These are phyloP conservation scores for Cybosia mesomella DNA, from an alignment of 2,888 invertebrate species.

Conservation along the genomic window DNA sequence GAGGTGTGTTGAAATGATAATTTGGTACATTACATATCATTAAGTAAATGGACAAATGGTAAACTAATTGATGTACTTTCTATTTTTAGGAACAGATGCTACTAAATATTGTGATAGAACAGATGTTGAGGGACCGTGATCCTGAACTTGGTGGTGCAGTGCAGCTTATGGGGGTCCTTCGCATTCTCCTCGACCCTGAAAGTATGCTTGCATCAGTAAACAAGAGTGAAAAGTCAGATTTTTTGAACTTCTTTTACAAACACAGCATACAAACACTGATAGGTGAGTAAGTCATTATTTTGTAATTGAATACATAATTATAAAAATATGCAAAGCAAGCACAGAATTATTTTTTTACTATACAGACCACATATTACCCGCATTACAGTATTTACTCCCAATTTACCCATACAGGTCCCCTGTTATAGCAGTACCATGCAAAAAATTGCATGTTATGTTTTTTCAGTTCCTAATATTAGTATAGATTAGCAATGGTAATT, in stretches of 20 bases:
- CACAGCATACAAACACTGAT: constrained; percentile 98
- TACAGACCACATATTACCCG: too few relatives aligned
- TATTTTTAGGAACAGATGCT: constrained; percentile 94
- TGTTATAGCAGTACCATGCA: too few relatives aligned
- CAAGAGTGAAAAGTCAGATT: constrained; percentile 99
- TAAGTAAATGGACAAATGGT: not conserved
- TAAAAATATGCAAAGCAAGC: not conserved
- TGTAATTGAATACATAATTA: not conserved
- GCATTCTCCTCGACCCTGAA: constrained; percentile 98
- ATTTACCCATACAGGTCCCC: too few relatives aligned
- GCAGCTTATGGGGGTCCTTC: constrained; percentile 97
- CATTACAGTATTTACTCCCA: too few relatives aligned
- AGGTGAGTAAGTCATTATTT: constrained; percentile 85
- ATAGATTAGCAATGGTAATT: constrained; percentile 37
- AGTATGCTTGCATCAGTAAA: constrained; percentile 98
- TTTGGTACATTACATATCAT: not conserved
- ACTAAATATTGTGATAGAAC: constrained; percentile 98
- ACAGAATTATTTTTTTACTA: not conserved
- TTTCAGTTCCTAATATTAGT: not conserved
- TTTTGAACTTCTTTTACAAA: constrained; percentile 99
- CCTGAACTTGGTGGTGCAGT: constrained; percentile 99
- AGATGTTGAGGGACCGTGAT: constrained; percentile 98
- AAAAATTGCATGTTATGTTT: not conserved
- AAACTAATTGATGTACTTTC: constrained; percentile 11
- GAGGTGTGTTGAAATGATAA: constrained; percentile 87